Conservation (phyloP, 2,797 vertebrate species). For the Sebastes hubbsi region DNA sequence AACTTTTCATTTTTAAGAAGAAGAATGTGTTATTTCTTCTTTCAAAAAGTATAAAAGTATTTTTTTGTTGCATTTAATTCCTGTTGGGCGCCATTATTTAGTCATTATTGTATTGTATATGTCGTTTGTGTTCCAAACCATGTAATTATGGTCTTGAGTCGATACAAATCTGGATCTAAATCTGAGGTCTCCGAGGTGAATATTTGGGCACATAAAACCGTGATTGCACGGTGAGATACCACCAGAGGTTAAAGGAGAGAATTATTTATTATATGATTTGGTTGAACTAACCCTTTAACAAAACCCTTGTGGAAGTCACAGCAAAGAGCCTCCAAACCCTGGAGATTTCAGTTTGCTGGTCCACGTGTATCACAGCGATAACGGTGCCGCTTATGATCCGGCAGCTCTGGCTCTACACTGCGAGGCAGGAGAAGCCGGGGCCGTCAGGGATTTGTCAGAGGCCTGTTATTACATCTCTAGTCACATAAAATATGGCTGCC, state of each 20-base stretch:
- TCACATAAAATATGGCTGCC: slow-evolving; percentile 78
- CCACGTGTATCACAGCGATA: slow-evolving; percentile 37
- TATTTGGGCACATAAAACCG: neutral
- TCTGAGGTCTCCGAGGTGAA: neutral
- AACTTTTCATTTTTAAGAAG: neutral
- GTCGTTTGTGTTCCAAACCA: neutral
- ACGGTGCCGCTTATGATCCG: slow-evolving; percentile 55
- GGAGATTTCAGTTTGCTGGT: slow-evolving; percentile 23
- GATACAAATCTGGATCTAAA: neutral
- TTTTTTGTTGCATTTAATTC: neutral
- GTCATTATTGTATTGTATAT: neutral
- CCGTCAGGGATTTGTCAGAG: slow-evolving; percentile 77
- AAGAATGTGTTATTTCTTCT: neutral
- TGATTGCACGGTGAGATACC: neutral
- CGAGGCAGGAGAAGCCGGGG: slow-evolving; percentile 54
- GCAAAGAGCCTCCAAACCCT: neutral
- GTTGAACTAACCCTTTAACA: slow-evolving; percentile 25
- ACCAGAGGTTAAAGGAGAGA: neutral
- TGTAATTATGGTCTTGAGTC: neutral
- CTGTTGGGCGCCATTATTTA: neutral
- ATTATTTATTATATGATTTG: neutral
- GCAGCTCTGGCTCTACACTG: slow-evolving; percentile 56
- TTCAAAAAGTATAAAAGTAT: neutral
- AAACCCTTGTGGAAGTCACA: slow-evolving; percentile 6
- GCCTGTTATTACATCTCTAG: slow-evolving; percentile 79